A percentile compares a stretch with the other conserved stretches of the same genome.
Conservation (phyloP, 1,140 invertebrate species). For the Lepidotrigona ventralis region DNA sequence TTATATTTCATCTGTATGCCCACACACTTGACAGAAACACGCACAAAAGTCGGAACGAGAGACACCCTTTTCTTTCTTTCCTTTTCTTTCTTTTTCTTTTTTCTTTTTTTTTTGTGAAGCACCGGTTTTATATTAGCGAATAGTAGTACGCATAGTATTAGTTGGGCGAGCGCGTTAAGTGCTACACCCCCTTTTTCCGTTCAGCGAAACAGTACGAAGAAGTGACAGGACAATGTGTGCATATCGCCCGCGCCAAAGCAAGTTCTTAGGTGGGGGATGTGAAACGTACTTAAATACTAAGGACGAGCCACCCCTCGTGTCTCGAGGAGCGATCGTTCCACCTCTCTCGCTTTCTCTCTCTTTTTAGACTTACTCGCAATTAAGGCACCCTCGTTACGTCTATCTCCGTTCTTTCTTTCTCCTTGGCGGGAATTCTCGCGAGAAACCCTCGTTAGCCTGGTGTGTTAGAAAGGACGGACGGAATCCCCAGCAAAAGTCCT, state of each 20-base stretch:
- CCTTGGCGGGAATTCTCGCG: conserved; percentile 31
- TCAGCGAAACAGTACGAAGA: conserved; percentile 63
- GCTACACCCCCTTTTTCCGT: conserved; percentile 61
- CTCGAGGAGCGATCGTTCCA: conserved; percentile 61
- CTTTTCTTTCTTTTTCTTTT: no score
- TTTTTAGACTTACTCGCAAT: conserved; percentile 56
- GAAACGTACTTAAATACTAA: conserved; percentile 67
- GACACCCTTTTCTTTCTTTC: conserved; percentile 47
- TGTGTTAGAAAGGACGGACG: conserved; percentile 26
- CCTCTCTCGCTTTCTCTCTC: conserved; percentile 24
- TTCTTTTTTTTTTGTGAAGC: conserved; percentile 37
- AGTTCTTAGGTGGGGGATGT: conserved; percentile 63
- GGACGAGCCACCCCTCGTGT: conserved; percentile 63
- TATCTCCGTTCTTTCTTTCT: conserved; percentile 52
- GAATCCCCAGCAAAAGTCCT: conserved; percentile 28
- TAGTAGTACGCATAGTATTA: conserved; percentile 63
- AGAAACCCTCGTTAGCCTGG: conserved; percentile 36
- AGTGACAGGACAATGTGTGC: conserved; percentile 66
- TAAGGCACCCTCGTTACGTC: conserved; percentile 58
- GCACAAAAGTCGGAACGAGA: conserved; percentile 64
- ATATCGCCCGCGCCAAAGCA: conserved; percentile 70
- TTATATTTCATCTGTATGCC: conserved; percentile 32
- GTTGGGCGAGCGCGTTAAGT: conserved; percentile 62
- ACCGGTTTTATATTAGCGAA: conserved; percentile 62
- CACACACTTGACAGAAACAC: conserved; percentile 58